Base-by-base conservation (phyloP, 2,113 vertebrate genomes). In the Eidolon helvum region DNA sequence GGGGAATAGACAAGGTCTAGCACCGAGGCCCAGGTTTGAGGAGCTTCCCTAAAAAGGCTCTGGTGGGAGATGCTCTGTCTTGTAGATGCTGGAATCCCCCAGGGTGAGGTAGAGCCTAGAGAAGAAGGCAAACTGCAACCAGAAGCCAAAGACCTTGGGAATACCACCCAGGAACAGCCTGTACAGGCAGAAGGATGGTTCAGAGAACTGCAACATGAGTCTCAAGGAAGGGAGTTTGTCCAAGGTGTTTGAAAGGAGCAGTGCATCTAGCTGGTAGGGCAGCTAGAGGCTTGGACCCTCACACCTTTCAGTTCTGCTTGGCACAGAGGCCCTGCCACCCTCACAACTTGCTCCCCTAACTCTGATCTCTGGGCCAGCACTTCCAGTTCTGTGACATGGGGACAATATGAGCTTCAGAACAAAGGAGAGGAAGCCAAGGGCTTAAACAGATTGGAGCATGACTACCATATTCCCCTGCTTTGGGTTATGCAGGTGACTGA, bases 211-310 rank as follows among this genome's bases (percentile, higher is more conserved):
- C 35, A 43, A 82, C 82, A 40, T 18, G 15, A 74, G 77, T 21
- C 69, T 55, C 43, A 40, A 48, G 43, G n/a, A 83, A 78, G 19
- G 28, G 33, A n/a, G 8, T 87, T 63, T 80, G 40, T 26, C 26
- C 33, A 48, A 61, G 43, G 24, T 0, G 0, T 69, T 61, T 55
- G 22, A 15, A 83, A 69, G 75, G 19, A 74, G 24, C 5, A 53
- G 28, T 0, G 5, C 0, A 24, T 21, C 33, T 7, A 24, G 35
- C 35, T 7, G 15, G 24, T 2, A n/a, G 48, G 26, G 66, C 24
- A 16, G 30, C 33, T 4, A 21, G 50, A 7, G 4, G 28, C 45
- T 71, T 40, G 28, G 26, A 38, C 21, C 22, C 5, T 19, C 19
- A 3, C 14, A 26, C 48, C 45, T 79, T 78, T 45, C 10, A 3